These are phyloP conservation scores for Zaprionus inermis DNA, from an alignment of 1,140 invertebrate species.

Conservation along the genomic window DNA sequence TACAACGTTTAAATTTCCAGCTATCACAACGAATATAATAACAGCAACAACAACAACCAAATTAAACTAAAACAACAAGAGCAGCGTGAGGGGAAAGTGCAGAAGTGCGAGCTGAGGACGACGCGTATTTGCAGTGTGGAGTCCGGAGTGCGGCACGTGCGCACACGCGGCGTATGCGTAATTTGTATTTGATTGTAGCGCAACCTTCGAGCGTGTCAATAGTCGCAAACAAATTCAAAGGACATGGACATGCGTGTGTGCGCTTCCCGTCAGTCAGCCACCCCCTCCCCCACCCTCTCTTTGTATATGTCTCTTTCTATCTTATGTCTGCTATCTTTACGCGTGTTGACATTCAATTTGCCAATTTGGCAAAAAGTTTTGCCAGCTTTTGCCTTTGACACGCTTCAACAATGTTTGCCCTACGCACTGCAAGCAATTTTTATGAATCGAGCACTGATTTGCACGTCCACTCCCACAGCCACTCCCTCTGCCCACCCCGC, in stretches of 20 bases:
- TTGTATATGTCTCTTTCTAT: conserved; percentile 5
- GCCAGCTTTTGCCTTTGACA: conserved; percentile 51
- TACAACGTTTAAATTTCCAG: conserved; percentile 13
- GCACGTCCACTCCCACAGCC: background rate
- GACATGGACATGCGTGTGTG: conserved; percentile 63
- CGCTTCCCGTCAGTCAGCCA: background rate
- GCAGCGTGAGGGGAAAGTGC: background rate
- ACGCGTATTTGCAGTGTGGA: background rate
- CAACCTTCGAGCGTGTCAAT: conserved; percentile 56
- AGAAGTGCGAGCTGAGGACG: background rate
- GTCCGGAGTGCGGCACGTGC: conserved; percentile 62
- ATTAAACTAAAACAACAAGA: background rate
- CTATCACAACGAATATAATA: conserved; percentile 34
- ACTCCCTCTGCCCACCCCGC: background rate
- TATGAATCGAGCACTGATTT: conserved; percentile 78
- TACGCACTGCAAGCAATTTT: conserved; percentile 66
- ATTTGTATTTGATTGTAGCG: conserved; percentile 77
- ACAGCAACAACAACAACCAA: background rate
- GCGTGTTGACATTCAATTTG: conserved; percentile 82
- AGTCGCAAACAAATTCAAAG: conserved; percentile 75
- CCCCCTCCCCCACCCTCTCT: conserved; percentile 1
- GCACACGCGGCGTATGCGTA: conserved; percentile 62
- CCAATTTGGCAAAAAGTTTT: conserved; percentile 75
- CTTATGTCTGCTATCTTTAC: conserved; percentile 67
- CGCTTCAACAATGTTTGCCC: conserved; percentile 55